Percentiles rank a stretch among this genome's conserved stretches.
Conservation (phyloP, 2,888 invertebrate genomes). For the Stenodera caucasica region DNA sequence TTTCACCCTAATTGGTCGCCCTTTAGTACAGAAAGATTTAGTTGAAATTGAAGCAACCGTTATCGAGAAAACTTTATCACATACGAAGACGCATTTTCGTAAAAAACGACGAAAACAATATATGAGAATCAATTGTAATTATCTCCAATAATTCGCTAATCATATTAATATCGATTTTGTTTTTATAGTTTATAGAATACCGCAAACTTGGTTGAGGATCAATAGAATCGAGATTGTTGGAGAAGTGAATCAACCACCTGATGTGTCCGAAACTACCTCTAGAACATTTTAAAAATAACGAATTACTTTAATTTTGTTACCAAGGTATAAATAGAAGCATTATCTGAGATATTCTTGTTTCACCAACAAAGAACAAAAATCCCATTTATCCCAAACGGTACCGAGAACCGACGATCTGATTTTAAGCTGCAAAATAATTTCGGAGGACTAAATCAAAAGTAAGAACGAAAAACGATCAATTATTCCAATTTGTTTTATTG, state of each 20-base stretch:
- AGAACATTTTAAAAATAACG: not conserved
- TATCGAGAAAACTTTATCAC: slow-evolving; percentile 80
- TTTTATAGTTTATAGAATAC: slow-evolving; percentile 62
- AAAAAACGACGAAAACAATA: slow-evolving; percentile 78
- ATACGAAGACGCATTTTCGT: slow-evolving; percentile 76
- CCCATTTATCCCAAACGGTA: no score
- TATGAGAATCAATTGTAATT: slow-evolving; percentile 71
- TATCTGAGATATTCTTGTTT: no score
- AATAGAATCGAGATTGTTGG: slow-evolving; percentile 67
- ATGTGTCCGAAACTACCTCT: slow-evolving; percentile 40
- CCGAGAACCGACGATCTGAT: no score
- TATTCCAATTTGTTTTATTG: not conserved
- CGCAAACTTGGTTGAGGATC: slow-evolving; percentile 75
- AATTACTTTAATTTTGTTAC: no score
- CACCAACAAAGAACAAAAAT: no score
- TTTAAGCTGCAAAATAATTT: no score
- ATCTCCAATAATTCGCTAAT: slow-evolving; percentile 7
- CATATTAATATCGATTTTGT: slow-evolving; percentile 17
- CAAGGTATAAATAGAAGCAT: no score
- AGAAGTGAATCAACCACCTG: slow-evolving; percentile 51
- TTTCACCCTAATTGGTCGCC: slow-evolving; percentile 80
- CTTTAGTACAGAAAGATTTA: slow-evolving; percentile 72
- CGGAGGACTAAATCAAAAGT: no score
- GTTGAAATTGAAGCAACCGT: slow-evolving; percentile 79
- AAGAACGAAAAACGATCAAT: not conserved